Percentiles rank a stretch among this genome's conserved stretches.
phyloP scores from a whole-genome alignment of 2,113 vertebrate genomes.

The Columba livia region DNA sequence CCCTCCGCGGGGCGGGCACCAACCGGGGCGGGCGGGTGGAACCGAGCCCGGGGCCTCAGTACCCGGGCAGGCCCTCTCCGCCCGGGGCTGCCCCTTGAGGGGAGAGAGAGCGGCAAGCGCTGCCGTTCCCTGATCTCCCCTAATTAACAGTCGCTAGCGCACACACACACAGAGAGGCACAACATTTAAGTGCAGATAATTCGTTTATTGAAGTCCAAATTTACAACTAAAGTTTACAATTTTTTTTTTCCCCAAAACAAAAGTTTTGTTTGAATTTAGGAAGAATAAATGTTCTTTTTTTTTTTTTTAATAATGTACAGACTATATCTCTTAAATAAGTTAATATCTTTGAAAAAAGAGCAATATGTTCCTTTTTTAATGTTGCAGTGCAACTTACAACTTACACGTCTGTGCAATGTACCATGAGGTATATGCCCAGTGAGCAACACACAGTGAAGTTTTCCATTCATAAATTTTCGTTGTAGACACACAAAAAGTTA shows the following conservation, averaged over 20 bases:
- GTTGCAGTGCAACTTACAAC: conserved; percentile 95
- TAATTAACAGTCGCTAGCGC: too few species aligned
- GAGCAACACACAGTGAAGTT: conserved; percentile 90
- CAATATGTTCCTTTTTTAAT: conserved; percentile 93
- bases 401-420: conserved; percentile 92
- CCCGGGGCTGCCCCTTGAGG: too few species aligned
- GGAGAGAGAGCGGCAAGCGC: too few species aligned
- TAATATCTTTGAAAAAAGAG: conserved; percentile 91
- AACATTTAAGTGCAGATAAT: conserved; percentile 82
- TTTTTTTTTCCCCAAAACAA: conserved; percentile 78
- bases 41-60: too few species aligned
- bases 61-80: too few species aligned
- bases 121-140: too few species aligned
- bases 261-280: conserved; percentile 85
- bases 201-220: conserved; percentile 90
- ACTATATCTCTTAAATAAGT: conserved; percentile 82
- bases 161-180: neutral
- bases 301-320: conserved; percentile 81
- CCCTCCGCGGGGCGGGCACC: too few species aligned
- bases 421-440: conserved; percentile 89
- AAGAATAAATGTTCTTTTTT: conserved; percentile 88
- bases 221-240: conserved; percentile 87
- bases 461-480: conserved; percentile 84
- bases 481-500: conserved; percentile 80
- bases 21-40: neutral